These are phyloP conservation scores for Tursiops truncatus DNA, from an alignment of 2,113 vertebrate genomes.

Conservation along the genomic window DNA sequence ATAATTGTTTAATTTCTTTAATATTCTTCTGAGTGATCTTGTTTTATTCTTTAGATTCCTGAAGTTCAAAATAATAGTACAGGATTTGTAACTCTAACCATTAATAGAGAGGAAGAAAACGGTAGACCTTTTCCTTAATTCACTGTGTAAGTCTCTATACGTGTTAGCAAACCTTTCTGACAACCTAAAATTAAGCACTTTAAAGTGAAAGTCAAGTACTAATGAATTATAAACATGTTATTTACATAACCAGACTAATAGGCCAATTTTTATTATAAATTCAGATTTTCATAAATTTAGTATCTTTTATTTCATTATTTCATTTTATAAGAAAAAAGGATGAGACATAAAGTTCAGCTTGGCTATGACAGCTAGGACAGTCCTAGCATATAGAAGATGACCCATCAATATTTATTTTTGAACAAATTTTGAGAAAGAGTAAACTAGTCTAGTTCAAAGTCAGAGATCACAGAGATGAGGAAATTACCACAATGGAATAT, in stretches of 20 bases:
- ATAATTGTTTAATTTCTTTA: not conserved
- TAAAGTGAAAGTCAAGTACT: not conserved
- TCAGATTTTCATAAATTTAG: not conserved
- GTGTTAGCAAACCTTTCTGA: not conserved
- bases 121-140: not conserved
- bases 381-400: not conserved
- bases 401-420: not conserved
- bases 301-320: not conserved
- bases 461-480: not conserved
- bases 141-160: too few species aligned
- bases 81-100: not conserved
- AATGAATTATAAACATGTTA: not conserved
- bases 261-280: not conserved
- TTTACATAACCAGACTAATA: not conserved
- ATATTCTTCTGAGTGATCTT: not conserved
- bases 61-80: not conserved
- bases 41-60: not conserved
- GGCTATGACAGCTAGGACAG: not conserved
- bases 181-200: not conserved
- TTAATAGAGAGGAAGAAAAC: not conserved
- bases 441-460: not conserved
- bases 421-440: not conserved
- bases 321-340: not conserved
- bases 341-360: not conserved
- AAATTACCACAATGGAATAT: not conserved